Evolutionary conservation across 1,140 invertebrate species (phyloP), one percentile per base, ranked within the genome.

Genomic region (Phthorimaea operculella): DNA sequence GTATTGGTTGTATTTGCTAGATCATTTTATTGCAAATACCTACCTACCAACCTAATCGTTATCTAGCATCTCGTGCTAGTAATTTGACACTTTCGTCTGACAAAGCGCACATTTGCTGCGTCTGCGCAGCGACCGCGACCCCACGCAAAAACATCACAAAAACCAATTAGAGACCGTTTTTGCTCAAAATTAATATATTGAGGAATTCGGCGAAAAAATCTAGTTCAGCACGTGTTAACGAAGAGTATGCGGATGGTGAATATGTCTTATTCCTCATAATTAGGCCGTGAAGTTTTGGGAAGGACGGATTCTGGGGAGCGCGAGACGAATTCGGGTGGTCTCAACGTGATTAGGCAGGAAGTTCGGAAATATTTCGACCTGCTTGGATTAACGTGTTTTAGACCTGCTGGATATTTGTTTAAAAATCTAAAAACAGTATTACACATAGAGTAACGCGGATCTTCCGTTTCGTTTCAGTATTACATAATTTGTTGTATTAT

Each of bases 11-110:
- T n/a, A n/a, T n/a, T n/a, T n/a, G n/a, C n/a, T n/a, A n/a, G n/a
- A n/a, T n/a, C n/a, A n/a, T 68, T 28, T 28, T 28, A 28, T 28
- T 28, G 21, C 21, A 28, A n/a, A n/a, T 28, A 28, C 21, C 6
- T 28, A 28, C n/a, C n/a, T 50, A 61, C 15, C 75, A 82, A 52
- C 81, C 79, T 74, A 82, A 52, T 79, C 79, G 82, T 72, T 76
- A 81, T 81, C 75, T 79, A 8, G 57, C 71, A 79, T 83, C 79
- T 84, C 79, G 79, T 80, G 78, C 76, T 68, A 66, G 82, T 83
- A 85, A 85, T 79, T 81, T 82, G 79, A 85, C 82, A 85, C 82
- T 85, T 85, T 85, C 70, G 77, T 42, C 68, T 82, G 79, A 83
- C 82, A 82, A 81, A 80, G 74, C 72, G 76, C 79, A 83, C 76